phyloP scores from a whole-genome alignment of 2,888 invertebrate genomes.

The Adineta ricciae region DNA sequence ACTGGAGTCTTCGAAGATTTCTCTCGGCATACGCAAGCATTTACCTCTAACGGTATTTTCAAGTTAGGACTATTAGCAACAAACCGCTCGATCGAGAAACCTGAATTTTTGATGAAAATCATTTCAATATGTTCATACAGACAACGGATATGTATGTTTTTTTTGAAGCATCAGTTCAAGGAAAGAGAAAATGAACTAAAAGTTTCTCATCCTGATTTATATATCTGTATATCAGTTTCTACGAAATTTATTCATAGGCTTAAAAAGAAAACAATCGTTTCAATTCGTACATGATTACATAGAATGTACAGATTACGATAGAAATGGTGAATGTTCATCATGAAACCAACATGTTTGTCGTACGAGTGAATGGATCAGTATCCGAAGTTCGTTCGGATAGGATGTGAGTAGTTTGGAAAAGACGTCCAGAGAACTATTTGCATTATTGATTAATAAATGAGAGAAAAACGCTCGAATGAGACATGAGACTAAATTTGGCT shows the following conservation, averaged over 20 bases:
- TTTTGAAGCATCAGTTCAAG: background rate
- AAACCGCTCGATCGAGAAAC: background rate
- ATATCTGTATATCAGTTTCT: background rate
- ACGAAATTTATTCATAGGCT: background rate
- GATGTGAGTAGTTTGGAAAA: background rate
- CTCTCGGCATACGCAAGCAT: no score
- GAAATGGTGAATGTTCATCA: background rate
- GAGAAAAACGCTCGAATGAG: background rate
- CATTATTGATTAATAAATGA: background rate
- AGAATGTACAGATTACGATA: background rate
- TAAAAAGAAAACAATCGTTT: background rate
- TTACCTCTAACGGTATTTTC: no score
- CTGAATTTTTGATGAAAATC: background rate
- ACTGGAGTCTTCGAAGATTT: no score
- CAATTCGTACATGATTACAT: background rate
- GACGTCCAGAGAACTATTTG: background rate
- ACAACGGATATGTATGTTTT: background rate
- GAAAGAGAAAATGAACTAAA: background rate
- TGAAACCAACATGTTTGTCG: background rate
- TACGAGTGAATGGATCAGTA: background rate
- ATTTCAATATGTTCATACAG: background rate
- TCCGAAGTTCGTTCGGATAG: background rate
- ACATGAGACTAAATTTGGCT: background rate
- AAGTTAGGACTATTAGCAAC: no score
- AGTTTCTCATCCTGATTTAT: no score